Base-by-base conservation (phyloP, 2,113 vertebrate species). In the Lepus timidus region DNA sequence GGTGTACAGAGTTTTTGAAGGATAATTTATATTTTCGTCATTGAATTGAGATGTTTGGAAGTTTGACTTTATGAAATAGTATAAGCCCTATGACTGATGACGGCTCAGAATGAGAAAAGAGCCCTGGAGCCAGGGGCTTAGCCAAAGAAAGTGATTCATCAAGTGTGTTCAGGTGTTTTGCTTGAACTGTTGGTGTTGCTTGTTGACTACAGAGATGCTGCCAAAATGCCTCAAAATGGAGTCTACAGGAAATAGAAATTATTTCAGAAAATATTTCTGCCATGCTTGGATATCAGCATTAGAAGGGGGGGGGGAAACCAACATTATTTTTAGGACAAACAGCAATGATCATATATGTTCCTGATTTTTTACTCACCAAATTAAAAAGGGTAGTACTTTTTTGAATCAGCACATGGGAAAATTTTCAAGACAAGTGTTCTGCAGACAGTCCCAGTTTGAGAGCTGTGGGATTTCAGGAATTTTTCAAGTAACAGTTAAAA, bases 1-100 rank as follows among this genome's bases (percentile, higher is more conserved):
- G 27, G 51, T 27, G 68, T 93, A 16, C 6, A 31, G 39, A 64
- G 22, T 61, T 94, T 68, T 93, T 52, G 62, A 73, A 93, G 58
- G 73, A 61, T 96, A 94, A 95, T 97, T 97, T 97, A 73, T 85
- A 61, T 94, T 96, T 90, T 97, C 96, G 71, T 92, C 93, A 88
- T 58, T 90, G 82, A 93, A 76, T 76, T 67, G 94, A 82, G 91
- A 93, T 44, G 95, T 93, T 97, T 80, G 76, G 96, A 96, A 91
- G 49, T 96, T 96, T 96, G 96, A 96, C 92, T 97, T 97, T 70
- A 89, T 62, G 89, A 73, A 85, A 83, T 31, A 78, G 71, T 96
- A 84, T 76, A 92, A 96, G 23, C 81, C 49, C n/a, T 25, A 84
- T 89, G 22, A 49, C 10, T 29, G 52, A 87, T 94, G 67, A 61